Percentiles rank a stretch among this genome's conserved stretches.
These are phyloP conservation scores for Allacma fusca DNA, from an alignment of 2,888 invertebrate species.

Conservation along the genomic window DNA sequence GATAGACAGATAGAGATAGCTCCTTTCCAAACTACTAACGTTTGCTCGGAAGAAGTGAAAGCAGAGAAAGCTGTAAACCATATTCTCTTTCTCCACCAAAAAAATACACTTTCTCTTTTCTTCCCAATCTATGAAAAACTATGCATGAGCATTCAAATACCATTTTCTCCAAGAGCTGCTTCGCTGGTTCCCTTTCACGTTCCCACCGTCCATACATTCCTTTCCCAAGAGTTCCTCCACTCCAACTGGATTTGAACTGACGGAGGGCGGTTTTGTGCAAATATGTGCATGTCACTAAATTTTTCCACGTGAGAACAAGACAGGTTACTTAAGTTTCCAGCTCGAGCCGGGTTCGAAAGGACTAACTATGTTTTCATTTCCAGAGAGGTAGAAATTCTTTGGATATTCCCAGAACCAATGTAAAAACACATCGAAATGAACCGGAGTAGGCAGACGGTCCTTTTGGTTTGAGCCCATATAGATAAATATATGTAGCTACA, in stretches of 20 bases:
- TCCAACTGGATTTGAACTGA: too few relatives aligned
- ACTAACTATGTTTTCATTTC: not conserved
- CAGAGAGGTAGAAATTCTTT: too few relatives aligned
- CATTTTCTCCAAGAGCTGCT: not conserved
- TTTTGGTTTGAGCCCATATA: too few relatives aligned
- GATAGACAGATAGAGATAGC: conserved; percentile 38
- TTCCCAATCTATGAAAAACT: not conserved
- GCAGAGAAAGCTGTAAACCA: not conserved
- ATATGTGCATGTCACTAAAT: conserved; percentile 13
- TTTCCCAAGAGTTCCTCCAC: not conserved
- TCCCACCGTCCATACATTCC: not conserved
- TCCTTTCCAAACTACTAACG: conserved; percentile 16
- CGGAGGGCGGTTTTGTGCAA: not conserved
- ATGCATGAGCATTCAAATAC: conserved; percentile 23
- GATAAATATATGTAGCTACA: too few relatives aligned
- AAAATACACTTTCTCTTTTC: not conserved
- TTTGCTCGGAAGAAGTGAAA: not conserved
- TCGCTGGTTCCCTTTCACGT: not conserved
- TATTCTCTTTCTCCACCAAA: not conserved
- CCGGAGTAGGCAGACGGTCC: too few relatives aligned
- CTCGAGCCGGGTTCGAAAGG: not conserved
- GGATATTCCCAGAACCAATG: not conserved
- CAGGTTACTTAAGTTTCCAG: conserved; percentile 34
- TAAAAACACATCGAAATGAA: too few relatives aligned
- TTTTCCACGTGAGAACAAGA: conserved; percentile 40